Evolutionary conservation across 2,888 invertebrate genomes (phyloP).

Genomic region (Andricus curvator): DNA sequence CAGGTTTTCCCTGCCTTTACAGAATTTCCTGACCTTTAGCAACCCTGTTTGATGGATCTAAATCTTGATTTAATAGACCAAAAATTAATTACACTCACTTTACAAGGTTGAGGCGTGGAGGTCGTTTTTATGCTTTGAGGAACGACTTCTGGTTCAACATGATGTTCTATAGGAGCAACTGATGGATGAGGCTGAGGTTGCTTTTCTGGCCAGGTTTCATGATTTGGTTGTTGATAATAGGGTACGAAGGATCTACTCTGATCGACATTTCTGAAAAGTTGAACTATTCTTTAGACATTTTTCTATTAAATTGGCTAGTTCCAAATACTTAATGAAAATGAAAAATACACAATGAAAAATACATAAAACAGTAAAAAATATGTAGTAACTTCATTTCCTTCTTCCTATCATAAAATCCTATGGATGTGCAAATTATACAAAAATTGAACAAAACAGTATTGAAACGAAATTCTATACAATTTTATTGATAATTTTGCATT

Average conservation of each 20-base stretch:
- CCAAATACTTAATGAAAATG: not conserved
- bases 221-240: constrained; percentile 65
- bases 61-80: not conserved
- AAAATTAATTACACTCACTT: constrained; percentile 55
- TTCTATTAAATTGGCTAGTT: not conserved
- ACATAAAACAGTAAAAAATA: too few species aligned
- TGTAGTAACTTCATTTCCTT: too few species aligned
- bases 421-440: too few species aligned
- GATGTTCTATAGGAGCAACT: constrained; percentile 56
- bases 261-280: constrained; percentile 51
- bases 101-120: constrained; percentile 56
- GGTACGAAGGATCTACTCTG: constrained; percentile 60
- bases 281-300: not conserved
- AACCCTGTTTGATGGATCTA: too few species aligned
- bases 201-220: constrained; percentile 65
- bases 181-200: constrained; percentile 62
- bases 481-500: too few species aligned
- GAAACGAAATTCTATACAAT: too few species aligned
- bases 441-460: too few species aligned
- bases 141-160: constrained; percentile 52
- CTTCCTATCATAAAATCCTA: too few species aligned
- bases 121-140: constrained; percentile 58
- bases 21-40: too few species aligned
- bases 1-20: too few species aligned
- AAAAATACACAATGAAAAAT: too few species aligned